Percentiles rank a stretch among this genome's conserved stretches.
Evolutionary conservation across 2,888 invertebrate genomes (phyloP).

Genomic region (Formica aserva): DNA sequence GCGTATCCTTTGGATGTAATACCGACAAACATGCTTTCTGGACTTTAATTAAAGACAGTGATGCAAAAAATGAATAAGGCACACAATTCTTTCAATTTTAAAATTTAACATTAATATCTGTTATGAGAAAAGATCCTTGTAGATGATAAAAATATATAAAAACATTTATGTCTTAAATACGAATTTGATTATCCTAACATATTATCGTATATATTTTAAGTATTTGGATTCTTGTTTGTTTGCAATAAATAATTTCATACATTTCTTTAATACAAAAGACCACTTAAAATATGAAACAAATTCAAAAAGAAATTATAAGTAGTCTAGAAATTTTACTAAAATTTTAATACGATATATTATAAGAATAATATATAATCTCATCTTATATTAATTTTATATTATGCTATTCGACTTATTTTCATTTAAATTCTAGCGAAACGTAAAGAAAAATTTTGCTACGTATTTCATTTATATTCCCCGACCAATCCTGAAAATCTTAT

Average conservation of each 20-base stretch:
- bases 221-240: neutral
- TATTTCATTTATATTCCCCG: slow-evolving; percentile 37
- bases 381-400: neutral
- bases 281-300: neutral
- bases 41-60: slow-evolving; percentile 37
- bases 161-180: neutral
- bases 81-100: slow-evolving; percentile 2
- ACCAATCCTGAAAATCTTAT: slow-evolving; percentile 13
- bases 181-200: neutral
- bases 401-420: slow-evolving; percentile 1
- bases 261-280: neutral
- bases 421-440: slow-evolving; percentile 29
- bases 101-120: neutral
- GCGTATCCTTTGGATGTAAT: neutral
- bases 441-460: neutral
- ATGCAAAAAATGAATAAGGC: neutral
- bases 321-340: neutral
- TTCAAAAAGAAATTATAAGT: neutral
- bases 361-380: slow-evolving; percentile 11
- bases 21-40: slow-evolving; percentile 6
- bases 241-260: neutral
- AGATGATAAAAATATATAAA: neutral
- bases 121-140: neutral
- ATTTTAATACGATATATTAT: neutral
- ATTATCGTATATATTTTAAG: neutral